A percentile compares a stretch with the other conserved stretches of the same genome.
Evolutionary conservation across 2,888 invertebrate species (phyloP).

Genomic region (Marronus borbonicus): DNA sequence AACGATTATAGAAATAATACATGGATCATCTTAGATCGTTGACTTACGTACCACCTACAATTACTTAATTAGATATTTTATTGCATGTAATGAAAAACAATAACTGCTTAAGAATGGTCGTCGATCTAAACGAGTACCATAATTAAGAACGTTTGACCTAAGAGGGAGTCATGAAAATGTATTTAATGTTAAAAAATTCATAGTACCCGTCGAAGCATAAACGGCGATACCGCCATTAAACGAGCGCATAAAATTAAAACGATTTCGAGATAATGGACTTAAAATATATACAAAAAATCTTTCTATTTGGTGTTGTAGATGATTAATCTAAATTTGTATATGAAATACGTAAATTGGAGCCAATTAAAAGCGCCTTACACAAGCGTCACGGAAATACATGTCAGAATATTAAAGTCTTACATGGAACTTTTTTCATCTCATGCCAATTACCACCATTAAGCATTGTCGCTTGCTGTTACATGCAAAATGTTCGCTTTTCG

Average conservation of each 20-base stretch:
- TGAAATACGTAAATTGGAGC: conserved; percentile 18
- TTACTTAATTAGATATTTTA: too few species aligned
- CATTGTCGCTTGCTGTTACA: conserved; percentile 25
- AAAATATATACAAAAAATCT: not conserved
- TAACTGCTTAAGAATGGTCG: not conserved
- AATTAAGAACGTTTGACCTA: not conserved
- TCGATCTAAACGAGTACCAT: not conserved
- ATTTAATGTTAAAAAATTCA: conserved; percentile 17
- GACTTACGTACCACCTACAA: too few species aligned
- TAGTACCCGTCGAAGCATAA: conserved; percentile 14
- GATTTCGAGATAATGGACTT: not conserved
- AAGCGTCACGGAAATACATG: conserved; percentile 30
- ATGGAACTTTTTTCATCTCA: conserved; percentile 36
- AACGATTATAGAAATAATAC: too few species aligned
- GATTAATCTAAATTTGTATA: not conserved
- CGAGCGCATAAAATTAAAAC: not conserved
- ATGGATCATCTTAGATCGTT: too few species aligned
- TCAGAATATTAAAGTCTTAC: conserved; percentile 26
- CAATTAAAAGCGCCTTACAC: conserved; percentile 26
- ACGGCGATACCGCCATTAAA: conserved; percentile 14
- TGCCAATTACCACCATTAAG: conserved; percentile 28
- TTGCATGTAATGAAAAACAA: not conserved
- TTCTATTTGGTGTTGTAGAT: conserved; percentile 11
- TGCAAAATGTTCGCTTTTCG: conserved; percentile 49
- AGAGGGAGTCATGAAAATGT: conserved; percentile 15